phyloP scores from a whole-genome alignment of 2,797 vertebrate species.

The Eutrigla gurnardus region DNA sequence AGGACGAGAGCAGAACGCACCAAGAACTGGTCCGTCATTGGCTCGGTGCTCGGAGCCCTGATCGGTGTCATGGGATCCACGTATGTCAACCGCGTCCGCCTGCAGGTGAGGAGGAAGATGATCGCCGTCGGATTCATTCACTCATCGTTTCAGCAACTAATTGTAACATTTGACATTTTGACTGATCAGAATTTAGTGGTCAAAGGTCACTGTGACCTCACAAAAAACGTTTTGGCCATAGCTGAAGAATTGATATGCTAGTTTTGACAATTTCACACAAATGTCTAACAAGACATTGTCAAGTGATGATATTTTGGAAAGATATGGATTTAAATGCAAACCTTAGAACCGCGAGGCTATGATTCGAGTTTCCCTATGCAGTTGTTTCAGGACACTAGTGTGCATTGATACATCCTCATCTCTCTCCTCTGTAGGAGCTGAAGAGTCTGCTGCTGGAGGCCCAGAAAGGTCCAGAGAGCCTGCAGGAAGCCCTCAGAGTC shows the following conservation, averaged over 20 bases:
- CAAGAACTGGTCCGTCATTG: slow-evolving; percentile 98
- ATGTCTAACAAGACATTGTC: too few species aligned
- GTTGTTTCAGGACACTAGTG: neutral
- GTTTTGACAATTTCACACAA: too few species aligned
- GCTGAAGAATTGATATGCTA: too few species aligned
- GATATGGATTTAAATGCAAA: too few species aligned
- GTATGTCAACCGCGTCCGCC: slow-evolving; percentile 93
- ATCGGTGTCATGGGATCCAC: slow-evolving; percentile 98
- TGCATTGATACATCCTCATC: neutral
- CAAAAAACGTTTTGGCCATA: too few species aligned
- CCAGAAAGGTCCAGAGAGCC: slow-evolving; percentile 92
- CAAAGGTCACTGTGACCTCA: too few species aligned
- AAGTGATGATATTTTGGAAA: too few species aligned
- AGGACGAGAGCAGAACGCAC: slow-evolving; percentile 93
- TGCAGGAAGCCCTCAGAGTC: slow-evolving; percentile 93
- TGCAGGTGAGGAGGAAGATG: slow-evolving; percentile 73
- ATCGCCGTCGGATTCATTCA: fast-evolving
- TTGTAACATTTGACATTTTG: too few species aligned
- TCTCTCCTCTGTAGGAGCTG: slow-evolving; percentile 84
- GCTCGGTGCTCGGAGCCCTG: slow-evolving; percentile 93
- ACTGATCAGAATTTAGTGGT: too few species aligned
- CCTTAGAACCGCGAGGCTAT: too few species aligned
- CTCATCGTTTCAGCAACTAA: too few species aligned
- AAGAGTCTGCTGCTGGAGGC: slow-evolving; percentile 93
- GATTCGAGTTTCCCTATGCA: too few species aligned